These are phyloP conservation scores for Sebastes schlegelii DNA, from an alignment of 2,113 vertebrate species.

Conservation along the genomic window DNA sequence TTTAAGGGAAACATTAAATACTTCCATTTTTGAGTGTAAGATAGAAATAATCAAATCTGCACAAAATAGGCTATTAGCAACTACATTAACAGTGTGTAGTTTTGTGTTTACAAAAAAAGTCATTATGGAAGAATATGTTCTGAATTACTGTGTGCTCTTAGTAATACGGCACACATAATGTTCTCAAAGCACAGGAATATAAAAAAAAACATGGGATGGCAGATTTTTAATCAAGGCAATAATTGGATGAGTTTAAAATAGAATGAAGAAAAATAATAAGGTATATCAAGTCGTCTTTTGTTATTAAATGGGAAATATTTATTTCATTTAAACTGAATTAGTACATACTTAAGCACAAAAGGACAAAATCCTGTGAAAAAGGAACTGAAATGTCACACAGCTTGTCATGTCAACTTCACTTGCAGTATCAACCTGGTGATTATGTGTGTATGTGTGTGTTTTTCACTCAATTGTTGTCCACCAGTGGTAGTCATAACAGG, in stretches of 20 bases:
- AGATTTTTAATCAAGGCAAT: neutral
- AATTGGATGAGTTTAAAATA: conserved; percentile 11
- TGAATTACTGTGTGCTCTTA: neutral
- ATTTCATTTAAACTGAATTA: neutral
- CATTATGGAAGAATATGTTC: too few relatives aligned
- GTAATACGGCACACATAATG: neutral
- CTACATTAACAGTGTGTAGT: too few relatives aligned
- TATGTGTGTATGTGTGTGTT: conserved; percentile 1
- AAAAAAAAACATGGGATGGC: neutral
- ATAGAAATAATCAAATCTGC: too few relatives aligned
- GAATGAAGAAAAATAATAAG: neutral
- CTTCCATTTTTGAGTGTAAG: too few relatives aligned
- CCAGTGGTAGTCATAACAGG: conserved; percentile 59
- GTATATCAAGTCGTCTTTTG: neutral
- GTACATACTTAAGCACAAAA: neutral
- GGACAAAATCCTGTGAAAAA: neutral
- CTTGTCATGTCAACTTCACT: conserved; percentile 1
- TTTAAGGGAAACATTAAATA: too few relatives aligned
- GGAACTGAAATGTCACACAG: neutral
- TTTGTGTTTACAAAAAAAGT: too few relatives aligned
- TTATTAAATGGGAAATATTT: conserved; percentile 6
- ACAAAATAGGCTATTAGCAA: too few relatives aligned
- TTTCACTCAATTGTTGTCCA: conserved; percentile 34
- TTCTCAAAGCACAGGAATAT: conserved; percentile 1
- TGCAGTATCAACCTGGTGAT: neutral